A percentile compares a stretch with the other conserved stretches of the same genome.
Conservation (phyloP, 2,888 invertebrate genomes). For the Drosophila demipolita region DNA sequence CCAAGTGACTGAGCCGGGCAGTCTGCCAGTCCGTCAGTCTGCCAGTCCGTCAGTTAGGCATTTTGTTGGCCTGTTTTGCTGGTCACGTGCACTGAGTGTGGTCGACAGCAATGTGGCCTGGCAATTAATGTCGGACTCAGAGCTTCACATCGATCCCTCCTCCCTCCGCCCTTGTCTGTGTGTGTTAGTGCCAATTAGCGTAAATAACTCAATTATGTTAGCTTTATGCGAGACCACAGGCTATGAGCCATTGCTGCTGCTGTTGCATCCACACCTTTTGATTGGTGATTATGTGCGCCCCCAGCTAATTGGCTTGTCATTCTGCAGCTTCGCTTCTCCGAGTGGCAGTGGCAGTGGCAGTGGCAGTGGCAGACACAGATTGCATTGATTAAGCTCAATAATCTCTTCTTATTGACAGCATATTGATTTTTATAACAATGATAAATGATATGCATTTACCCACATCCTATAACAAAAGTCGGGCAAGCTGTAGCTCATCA, state of each 20-base stretch:
- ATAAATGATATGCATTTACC: neutral
- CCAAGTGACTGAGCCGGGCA: neutral
- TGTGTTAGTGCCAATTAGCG: constrained; percentile 59
- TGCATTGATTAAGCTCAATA: constrained; percentile 58
- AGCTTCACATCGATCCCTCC: neutral
- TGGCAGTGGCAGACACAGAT: constrained; percentile 23
- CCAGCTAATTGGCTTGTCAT: constrained; percentile 64
- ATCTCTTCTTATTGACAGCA: constrained; percentile 7
- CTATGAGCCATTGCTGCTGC: neutral
- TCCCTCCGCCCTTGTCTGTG: neutral
- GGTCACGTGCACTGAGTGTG: constrained; percentile 57
- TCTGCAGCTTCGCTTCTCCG: constrained; percentile 16
- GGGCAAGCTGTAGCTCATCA: neutral
- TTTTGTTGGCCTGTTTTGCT: constrained; percentile 27
- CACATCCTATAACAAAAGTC: neutral
- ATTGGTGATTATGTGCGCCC: constrained; percentile 64
- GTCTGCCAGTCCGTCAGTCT: constrained; percentile 8
- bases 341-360: neutral
- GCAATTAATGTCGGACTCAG: constrained; percentile 44
- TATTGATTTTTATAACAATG: neutral
- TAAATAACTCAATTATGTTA: constrained; percentile 74
- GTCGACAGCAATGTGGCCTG: constrained; percentile 39
- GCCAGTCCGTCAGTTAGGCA: constrained; percentile 17
- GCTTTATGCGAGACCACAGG: constrained; percentile 29
- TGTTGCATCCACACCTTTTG: constrained; percentile 64